Conservation (phyloP, 2,113 vertebrate species). For the Solea senegalensis region DNA sequence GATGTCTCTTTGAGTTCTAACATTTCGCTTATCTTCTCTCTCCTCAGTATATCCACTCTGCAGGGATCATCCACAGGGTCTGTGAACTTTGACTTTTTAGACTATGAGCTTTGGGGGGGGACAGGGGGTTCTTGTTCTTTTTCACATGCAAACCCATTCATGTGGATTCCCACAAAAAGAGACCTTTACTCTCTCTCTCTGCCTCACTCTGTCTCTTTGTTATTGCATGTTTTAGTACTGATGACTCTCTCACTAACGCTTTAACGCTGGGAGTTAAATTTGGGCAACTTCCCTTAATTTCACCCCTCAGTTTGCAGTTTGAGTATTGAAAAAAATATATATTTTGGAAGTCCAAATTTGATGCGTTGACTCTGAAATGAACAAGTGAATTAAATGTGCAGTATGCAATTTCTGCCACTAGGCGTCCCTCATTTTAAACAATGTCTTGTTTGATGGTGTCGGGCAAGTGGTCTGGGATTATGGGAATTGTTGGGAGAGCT, state of each 20-base stretch:
- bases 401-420: not conserved
- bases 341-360: not conserved
- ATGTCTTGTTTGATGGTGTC: too few species aligned
- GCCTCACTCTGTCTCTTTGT: not conserved
- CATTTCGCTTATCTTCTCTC: slow-evolving; percentile 30
- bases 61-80: slow-evolving; percentile 97
- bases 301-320: too few species aligned
- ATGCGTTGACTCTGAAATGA: not conserved
- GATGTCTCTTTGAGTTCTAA: not conserved
- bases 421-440: too few species aligned
- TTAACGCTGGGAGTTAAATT: not conserved
- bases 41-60: slow-evolving; percentile 94
- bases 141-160: slow-evolving; percentile 52
- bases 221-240: not conserved
- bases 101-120: slow-evolving; percentile 46
- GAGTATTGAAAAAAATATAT: not conserved
- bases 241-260: not conserved
- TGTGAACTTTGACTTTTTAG: slow-evolving; percentile 72
- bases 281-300: not conserved
- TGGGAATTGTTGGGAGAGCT: too few species aligned
- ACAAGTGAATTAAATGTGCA: not conserved
- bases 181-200: slow-evolving; percentile 22
- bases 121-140: slow-evolving; percentile 35
- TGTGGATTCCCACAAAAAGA: slow-evolving; percentile 42
- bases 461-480: too few species aligned